Conservation (phyloP, 2,888 invertebrate genomes). For the Amitus sp. region DNA sequence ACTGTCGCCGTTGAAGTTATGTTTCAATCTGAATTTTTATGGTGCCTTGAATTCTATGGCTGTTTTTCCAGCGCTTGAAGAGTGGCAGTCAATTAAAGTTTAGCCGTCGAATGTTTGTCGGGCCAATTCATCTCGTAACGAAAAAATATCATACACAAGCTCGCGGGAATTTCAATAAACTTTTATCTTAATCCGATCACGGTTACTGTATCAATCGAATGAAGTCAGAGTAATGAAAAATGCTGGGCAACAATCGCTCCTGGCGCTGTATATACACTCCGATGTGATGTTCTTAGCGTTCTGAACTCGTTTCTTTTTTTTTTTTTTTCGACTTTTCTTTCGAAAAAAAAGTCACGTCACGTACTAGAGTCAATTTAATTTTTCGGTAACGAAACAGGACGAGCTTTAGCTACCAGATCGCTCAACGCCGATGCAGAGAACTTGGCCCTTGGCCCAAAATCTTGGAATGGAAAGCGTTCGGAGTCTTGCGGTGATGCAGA, state of each 20-base stretch:
- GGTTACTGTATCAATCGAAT: neutral
- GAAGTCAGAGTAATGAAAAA: slow-evolving; percentile 24
- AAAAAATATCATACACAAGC: neutral
- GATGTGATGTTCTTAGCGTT: slow-evolving; percentile 6
- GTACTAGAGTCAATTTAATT: slow-evolving; percentile 37
- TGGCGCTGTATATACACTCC: slow-evolving; percentile 9
- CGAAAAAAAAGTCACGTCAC: slow-evolving; percentile 29
- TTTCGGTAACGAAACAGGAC: slow-evolving; percentile 39
- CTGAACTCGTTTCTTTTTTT: too few relatives aligned
- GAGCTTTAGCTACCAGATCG: slow-evolving; percentile 24
- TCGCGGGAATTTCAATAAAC: neutral
- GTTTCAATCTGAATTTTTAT: neutral
- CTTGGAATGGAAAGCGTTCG: slow-evolving; percentile 43
- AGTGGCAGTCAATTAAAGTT: slow-evolving; percentile 2
- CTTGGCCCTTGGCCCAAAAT: slow-evolving; percentile 36
- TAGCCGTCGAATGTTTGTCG: neutral
- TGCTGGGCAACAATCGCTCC: slow-evolving; percentile 21
- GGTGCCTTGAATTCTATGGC: neutral
- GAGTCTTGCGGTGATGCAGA: slow-evolving; percentile 37
- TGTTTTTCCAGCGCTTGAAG: neutral
- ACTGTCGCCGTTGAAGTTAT: neutral
- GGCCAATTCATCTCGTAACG: neutral
- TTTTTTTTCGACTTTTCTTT: slow-evolving; percentile 5
- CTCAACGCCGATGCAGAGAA: slow-evolving; percentile 8
- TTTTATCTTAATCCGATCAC: slow-evolving; percentile 2